Base-by-base conservation (phyloP, 2,888 invertebrate species). In the Cosmia trapezina region DNA sequence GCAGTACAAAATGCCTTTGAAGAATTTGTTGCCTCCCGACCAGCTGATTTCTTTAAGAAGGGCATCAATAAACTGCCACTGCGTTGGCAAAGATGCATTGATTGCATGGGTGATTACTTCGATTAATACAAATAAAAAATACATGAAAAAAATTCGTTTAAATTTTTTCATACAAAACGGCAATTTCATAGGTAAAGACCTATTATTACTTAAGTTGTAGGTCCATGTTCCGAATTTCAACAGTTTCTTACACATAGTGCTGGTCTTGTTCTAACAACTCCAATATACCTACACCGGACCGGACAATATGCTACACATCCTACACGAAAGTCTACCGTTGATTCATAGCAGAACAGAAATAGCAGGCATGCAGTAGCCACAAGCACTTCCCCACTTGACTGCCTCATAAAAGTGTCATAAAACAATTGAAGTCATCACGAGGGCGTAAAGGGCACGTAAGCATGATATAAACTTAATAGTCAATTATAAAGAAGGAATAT, bases 401-500 rank as follows among this genome's bases (percentile, higher is more conserved):
- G 47, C 47, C 22, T 70, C 71, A 70, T 84, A 71, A 84, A 79
- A 76, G 41, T 61, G 79, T 67, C 73, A 78, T 85, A 85, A 83
- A 85, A 73, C 81, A 78, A 82, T 76, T 78, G 74, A 51, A 70
- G 60, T 19, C 67, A 33, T 70, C 59, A 43, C 14, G 60, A 68
- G 67, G 45, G 63, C 33, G 47, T 64, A 73, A 66, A 79, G 78
- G 78, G 65, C 74, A 73, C 28, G 28, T 62, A 70, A 70, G 63
- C 53, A 53, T 33, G 57, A 76, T 76, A 69, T 63, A 54, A 75
- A 67, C 51, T 70, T 70, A 70, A 70, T 70, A 73, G 73, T 66
- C 84, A 87, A 83, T 83, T 85, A 88, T 72, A 74, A 80, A 66
- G 67, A 76, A 60, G 68, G 76, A 68, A 91, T 93, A 93, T 91